phyloP scores from a whole-genome alignment of 2,113 vertebrate species.

The Thalassarche chlororhynchos region DNA sequence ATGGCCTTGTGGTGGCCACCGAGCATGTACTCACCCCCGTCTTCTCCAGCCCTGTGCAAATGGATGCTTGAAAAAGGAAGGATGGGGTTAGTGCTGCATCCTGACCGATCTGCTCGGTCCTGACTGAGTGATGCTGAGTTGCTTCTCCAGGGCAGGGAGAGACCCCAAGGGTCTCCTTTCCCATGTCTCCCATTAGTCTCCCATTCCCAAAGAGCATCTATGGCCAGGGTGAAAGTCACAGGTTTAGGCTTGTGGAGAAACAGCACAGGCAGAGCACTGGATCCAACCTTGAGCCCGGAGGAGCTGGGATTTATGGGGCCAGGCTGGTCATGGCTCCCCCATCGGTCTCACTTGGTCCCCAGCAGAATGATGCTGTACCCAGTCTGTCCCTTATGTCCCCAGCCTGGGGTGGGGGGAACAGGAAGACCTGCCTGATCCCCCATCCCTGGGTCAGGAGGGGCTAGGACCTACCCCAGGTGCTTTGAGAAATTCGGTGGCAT shows the following conservation, averaged over 20 bases:
- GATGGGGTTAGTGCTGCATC: background rate
- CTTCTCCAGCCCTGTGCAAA: background rate
- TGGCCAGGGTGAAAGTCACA: background rate
- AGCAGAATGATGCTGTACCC: background rate
- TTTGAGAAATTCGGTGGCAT: background rate
- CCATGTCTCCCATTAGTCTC: background rate
- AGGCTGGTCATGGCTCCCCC: background rate
- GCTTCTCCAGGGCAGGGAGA: background rate
- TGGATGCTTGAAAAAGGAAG: background rate
- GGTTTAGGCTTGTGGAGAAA: background rate
- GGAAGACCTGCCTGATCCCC: background rate
- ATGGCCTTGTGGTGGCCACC: accelerated
- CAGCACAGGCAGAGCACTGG: background rate
- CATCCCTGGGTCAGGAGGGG: background rate
- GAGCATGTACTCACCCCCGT: accelerated
- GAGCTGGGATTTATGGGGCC: background rate
- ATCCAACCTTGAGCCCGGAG: background rate
- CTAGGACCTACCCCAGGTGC: background rate
- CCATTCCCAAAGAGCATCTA: background rate
- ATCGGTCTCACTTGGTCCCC: accelerated
- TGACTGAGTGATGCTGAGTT: accelerated
- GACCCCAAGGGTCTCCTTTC: background rate
- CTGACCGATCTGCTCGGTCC: accelerated
- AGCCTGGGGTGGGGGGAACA: accelerated
- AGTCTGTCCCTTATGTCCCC: background rate